Percentiles rank a stretch among this genome's conserved stretches.
Evolutionary conservation across 2,113 vertebrate species (phyloP).

Genomic region (Larimichthys crocea): DNA sequence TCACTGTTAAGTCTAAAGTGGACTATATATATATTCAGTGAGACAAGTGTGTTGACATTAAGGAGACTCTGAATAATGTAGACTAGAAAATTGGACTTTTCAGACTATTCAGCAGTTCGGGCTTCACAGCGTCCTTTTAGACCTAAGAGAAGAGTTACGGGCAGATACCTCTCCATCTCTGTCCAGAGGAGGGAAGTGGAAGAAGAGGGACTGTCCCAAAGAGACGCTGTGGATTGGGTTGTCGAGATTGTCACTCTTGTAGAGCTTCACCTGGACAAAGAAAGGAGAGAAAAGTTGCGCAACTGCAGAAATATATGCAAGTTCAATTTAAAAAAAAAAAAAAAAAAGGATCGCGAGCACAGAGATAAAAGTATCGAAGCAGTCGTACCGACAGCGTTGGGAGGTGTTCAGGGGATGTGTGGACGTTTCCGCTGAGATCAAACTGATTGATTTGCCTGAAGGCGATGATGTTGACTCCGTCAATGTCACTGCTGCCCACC

Average conservation of each 20-base stretch:
- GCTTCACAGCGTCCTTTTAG: background rate
- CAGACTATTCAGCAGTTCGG: background rate
- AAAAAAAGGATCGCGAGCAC: background rate
- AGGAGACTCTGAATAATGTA: background rate
- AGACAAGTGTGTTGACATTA: background rate
- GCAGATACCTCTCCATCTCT: constrained; percentile 94
- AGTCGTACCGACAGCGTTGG: constrained; percentile 91
- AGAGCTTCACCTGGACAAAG: constrained; percentile 91
- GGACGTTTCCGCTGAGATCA: constrained; percentile 96
- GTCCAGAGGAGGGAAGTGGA: constrained; percentile 95
- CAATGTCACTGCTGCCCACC: constrained; percentile 94
- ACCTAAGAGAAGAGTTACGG: background rate
- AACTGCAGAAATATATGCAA: background rate
- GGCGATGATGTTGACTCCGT: constrained; percentile 94
- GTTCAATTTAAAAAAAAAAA: background rate
- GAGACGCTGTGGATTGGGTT: constrained; percentile 95
- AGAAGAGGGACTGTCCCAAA: constrained; percentile 95
- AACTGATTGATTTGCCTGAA: constrained; percentile 99
- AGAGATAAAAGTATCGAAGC: fast-evolving
- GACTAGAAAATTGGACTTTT: background rate
- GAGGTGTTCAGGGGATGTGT: constrained; percentile 93
- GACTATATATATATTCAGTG: background rate
- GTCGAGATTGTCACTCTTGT: constrained; percentile 95
- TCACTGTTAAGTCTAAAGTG: background rate
- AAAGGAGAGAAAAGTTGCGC: background rate